phyloP scores from a whole-genome alignment of 2,888 invertebrate species.

The Xanthorhoe designata region DNA sequence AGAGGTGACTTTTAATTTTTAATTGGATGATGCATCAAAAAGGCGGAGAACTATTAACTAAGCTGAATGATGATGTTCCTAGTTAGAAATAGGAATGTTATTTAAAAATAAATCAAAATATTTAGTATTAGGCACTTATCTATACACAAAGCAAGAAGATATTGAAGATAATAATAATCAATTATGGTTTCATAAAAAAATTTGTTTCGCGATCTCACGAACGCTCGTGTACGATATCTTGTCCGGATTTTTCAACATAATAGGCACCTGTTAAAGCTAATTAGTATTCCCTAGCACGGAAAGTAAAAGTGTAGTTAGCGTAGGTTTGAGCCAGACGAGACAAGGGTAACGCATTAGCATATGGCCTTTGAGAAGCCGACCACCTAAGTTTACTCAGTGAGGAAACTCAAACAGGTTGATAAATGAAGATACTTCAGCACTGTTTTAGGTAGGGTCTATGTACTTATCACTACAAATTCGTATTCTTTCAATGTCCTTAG shows the following conservation, averaged over 20 bases:
- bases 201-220: neutral
- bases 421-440: slow-evolving; percentile 8
- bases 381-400: slow-evolving; percentile 43
- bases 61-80: neutral
- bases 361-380: slow-evolving; percentile 63
- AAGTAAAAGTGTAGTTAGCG: slow-evolving; percentile 68
- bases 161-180: neutral
- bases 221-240: slow-evolving; percentile 2
- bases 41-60: slow-evolving; percentile 15
- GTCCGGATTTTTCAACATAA: slow-evolving; percentile 32
- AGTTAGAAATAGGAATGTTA: no score
- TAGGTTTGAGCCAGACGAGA: slow-evolving; percentile 56
- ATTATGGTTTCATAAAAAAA: neutral
- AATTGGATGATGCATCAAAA: slow-evolving; percentile 69
- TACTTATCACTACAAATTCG: neutral
- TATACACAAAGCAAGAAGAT: neutral
- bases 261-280: slow-evolving; percentile 34
- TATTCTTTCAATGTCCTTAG: neutral
- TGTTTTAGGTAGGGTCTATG: slow-evolving; percentile 14
- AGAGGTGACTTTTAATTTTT: slow-evolving; percentile 52
- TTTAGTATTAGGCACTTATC: neutral
- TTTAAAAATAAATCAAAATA: no score
- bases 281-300: slow-evolving; percentile 45
- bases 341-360: slow-evolving; percentile 70
- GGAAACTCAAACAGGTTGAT: slow-evolving; percentile 34